Percentiles rank a stretch among this genome's conserved stretches.
Conservation (phyloP, 1,140 invertebrate species). For the Formica exsecta region DNA sequence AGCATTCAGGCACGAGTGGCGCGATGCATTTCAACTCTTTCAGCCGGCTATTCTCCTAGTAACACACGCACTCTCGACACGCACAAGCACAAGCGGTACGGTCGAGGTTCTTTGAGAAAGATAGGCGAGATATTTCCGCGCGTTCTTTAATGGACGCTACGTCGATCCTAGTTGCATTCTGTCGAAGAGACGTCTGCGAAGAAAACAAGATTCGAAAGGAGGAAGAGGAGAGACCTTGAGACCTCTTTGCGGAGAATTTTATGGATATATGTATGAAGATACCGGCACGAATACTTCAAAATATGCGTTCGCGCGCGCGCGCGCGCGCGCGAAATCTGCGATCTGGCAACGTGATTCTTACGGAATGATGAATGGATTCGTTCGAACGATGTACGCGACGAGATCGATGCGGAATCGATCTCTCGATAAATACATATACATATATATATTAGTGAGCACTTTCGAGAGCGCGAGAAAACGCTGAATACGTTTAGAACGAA, state of each 20-base stretch:
- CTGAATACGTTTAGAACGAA: constrained; percentile 10
- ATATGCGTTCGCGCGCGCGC: constrained; percentile 31
- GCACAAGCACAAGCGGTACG: not conserved
- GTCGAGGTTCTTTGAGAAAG: constrained; percentile 35
- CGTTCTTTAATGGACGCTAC: constrained; percentile 68
- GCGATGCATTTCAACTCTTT: constrained; percentile 24
- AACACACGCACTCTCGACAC: constrained; percentile 12
- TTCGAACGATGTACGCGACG: not conserved
- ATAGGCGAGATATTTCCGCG: constrained; percentile 39
- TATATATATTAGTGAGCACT: constrained; percentile 14
- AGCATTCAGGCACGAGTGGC: constrained; percentile 9
- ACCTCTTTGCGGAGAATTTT: constrained; percentile 57
- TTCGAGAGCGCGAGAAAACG: not conserved
- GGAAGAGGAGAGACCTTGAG: constrained; percentile 58
- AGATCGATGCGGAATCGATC: constrained; percentile 13
- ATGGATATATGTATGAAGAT: constrained; percentile 53
- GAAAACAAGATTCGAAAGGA: constrained; percentile 57
- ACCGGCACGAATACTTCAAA: constrained; percentile 43
- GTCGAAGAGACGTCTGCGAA: constrained; percentile 22
- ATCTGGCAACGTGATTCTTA: not conserved
- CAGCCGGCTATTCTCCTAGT: not conserved
- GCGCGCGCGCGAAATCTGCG: constrained; percentile 10
- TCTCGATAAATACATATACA: not conserved
- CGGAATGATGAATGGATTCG: constrained; percentile 64
- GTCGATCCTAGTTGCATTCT: constrained; percentile 66